Evolutionary conservation across 2,113 vertebrate genomes (phyloP).

Genomic region (Bombycilla garrulus): DNA sequence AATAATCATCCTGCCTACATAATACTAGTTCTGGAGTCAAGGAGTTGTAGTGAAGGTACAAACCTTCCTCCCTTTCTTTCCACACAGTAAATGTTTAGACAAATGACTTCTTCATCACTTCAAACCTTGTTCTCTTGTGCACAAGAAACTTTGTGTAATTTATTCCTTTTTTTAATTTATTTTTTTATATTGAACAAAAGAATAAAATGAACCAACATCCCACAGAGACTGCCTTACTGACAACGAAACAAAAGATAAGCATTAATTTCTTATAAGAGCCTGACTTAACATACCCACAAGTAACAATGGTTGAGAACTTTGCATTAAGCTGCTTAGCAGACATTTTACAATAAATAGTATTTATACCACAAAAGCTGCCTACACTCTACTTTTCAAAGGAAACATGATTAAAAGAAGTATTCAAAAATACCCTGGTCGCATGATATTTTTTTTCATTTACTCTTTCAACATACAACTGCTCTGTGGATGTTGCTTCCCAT

Average conservation of each 20-base stretch:
- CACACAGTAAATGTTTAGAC: not conserved
- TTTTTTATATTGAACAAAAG: not conserved
- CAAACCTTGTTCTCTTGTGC: not conserved
- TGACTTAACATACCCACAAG: not conserved
- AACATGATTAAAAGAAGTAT: not conserved
- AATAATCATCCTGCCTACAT: not conserved
- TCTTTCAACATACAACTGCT: not conserved
- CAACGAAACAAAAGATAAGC: not conserved
- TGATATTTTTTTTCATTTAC: not conserved
- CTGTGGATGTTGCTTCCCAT: not conserved
- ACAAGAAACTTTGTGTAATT: not conserved
- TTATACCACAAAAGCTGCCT: not conserved
- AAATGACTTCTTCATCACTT: not conserved
- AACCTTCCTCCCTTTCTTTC: not conserved
- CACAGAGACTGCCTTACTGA: not conserved
- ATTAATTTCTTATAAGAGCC: not conserved
- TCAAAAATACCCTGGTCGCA: not conserved
- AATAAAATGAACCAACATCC: not conserved
- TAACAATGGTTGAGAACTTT: not conserved
- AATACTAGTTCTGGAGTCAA: not conserved
- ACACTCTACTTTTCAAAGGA: not conserved
- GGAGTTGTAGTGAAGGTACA: fast-evolving
- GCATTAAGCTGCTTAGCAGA: not conserved
- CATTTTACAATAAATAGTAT: not conserved
- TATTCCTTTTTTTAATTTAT: not conserved